These are phyloP conservation scores for Tillus elongatus DNA, from an alignment of 2,888 invertebrate species.

Conservation along the genomic window DNA sequence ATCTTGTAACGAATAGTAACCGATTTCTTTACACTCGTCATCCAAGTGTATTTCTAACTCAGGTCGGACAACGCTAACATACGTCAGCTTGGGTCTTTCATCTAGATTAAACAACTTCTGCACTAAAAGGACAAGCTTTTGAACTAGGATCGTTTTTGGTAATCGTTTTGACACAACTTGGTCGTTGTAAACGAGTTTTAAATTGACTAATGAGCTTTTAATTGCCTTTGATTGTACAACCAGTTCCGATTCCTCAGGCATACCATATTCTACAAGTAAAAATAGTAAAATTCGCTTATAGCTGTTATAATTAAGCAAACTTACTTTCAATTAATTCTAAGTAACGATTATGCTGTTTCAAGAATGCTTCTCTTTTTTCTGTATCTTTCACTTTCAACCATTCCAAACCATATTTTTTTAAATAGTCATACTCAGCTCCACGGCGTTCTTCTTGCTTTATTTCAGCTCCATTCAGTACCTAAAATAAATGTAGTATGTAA, in stretches of 20 bases:
- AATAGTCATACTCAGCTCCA: slow-evolving; percentile 85
- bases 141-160: slow-evolving; percentile 68
- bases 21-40: slow-evolving; percentile 72
- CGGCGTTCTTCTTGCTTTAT: slow-evolving; percentile 62
- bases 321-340: slow-evolving; percentile 63
- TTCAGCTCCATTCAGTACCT: slow-evolving; percentile 62
- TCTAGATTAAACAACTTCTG: slow-evolving; percentile 62
- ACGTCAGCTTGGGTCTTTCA: slow-evolving; percentile 41
- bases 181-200: slow-evolving; percentile 48
- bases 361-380: slow-evolving; percentile 48
- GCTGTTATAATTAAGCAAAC: slow-evolving; percentile 35
- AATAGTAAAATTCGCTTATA: slow-evolving; percentile 10
- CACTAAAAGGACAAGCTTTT: slow-evolving; percentile 71
- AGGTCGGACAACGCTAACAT: slow-evolving; percentile 49
- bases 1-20: slow-evolving; percentile 75
- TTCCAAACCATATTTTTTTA: slow-evolving; percentile 69
- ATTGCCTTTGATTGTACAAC: slow-evolving; percentile 50
- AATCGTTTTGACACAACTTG: slow-evolving; percentile 57
- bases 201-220: slow-evolving; percentile 58
- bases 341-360: slow-evolving; percentile 67
- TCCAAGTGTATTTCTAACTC: slow-evolving; percentile 67
- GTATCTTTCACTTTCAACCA: slow-evolving; percentile 54
- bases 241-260: slow-evolving; percentile 68
- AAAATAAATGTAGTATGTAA: slow-evolving; percentile 18
- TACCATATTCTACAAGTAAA: slow-evolving; percentile 62